Conservation (phyloP, 2,888 invertebrate species). For the Himalopsyche tibetana region DNA sequence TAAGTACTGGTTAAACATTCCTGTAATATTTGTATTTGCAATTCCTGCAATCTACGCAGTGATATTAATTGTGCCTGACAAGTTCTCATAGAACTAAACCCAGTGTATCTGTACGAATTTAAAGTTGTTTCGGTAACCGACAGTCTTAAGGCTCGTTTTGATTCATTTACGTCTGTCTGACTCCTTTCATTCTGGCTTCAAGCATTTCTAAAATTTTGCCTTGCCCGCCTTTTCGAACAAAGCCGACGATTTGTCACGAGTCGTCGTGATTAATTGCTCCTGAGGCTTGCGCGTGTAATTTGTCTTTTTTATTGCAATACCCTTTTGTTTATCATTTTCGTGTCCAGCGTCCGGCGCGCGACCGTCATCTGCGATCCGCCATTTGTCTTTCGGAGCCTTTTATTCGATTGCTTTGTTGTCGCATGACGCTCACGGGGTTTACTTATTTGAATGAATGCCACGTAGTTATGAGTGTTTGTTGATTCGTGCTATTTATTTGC, state of each 20-base stretch:
- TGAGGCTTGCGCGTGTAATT: constrained; percentile 60
- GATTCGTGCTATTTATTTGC: neutral
- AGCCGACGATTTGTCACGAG: constrained; percentile 60
- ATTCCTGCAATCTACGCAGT: too few relatives aligned
- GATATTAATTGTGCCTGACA: too few relatives aligned
- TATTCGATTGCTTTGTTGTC: constrained; percentile 51
- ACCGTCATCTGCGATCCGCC: constrained; percentile 53
- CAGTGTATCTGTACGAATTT: neutral
- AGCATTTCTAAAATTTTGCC: constrained; percentile 50
- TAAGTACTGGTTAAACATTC: too few relatives aligned
- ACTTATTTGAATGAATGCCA: constrained; percentile 32
- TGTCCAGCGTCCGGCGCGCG: constrained; percentile 57
- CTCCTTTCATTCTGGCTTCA: constrained; percentile 6
- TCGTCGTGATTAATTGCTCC: constrained; percentile 62
- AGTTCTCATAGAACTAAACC: too few relatives aligned
- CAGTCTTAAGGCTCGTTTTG: constrained; percentile 33
- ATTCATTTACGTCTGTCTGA: constrained; percentile 35
- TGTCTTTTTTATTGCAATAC: constrained; percentile 64
- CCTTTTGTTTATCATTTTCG: constrained; percentile 62
- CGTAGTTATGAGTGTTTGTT: neutral
- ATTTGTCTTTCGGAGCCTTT: constrained; percentile 57
- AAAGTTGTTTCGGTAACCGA: neutral
- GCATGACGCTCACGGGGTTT: neutral
- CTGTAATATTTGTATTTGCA: too few relatives aligned
- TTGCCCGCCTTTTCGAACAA: constrained; percentile 58